phyloP scores from a whole-genome alignment of 2,888 invertebrate genomes.

The Siphonodentalium dalli region DNA sequence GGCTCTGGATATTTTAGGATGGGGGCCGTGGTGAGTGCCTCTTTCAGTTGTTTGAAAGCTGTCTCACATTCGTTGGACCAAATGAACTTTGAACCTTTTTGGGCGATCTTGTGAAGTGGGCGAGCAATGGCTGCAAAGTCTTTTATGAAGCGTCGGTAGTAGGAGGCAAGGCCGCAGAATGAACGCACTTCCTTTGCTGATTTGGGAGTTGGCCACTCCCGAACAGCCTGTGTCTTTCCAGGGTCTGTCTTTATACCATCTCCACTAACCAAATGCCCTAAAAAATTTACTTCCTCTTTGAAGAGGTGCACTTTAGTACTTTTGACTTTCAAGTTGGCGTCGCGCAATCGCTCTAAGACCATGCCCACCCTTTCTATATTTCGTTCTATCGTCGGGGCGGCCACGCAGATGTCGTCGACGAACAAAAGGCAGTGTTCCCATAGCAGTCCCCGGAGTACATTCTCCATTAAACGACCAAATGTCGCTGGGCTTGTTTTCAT shows the following conservation, averaged over 20 bases:
- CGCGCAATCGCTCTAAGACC: conserved; percentile 1
- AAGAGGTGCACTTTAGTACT: conserved; percentile 10
- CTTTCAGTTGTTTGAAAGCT: no score
- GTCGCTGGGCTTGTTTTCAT: no score
- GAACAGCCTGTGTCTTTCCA: background rate
- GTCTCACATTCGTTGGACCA: no score
- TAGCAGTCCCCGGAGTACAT: no score
- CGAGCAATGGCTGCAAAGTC: background rate
- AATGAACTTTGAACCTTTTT: background rate
- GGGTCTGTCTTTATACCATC: conserved; percentile 1
- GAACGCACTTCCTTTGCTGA: conserved; percentile 1
- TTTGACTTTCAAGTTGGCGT: conserved; percentile 1
- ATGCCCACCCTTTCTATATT: conserved; percentile 1
- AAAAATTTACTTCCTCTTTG: background rate
- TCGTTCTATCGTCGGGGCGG: background rate
- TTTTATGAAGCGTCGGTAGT: conserved; percentile 10
- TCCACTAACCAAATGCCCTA: conserved; percentile 13
- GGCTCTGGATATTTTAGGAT: no score
- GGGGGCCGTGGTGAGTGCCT: no score
- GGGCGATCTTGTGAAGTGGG: background rate
- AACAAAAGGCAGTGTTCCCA: no score
- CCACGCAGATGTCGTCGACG: no score
- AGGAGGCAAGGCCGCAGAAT: conserved; percentile 8
- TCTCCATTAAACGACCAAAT: no score
- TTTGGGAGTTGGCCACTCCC: conserved; percentile 4